Base-by-base conservation (phyloP, 1,140 invertebrate species). In the Tetragnatha versicolor region DNA sequence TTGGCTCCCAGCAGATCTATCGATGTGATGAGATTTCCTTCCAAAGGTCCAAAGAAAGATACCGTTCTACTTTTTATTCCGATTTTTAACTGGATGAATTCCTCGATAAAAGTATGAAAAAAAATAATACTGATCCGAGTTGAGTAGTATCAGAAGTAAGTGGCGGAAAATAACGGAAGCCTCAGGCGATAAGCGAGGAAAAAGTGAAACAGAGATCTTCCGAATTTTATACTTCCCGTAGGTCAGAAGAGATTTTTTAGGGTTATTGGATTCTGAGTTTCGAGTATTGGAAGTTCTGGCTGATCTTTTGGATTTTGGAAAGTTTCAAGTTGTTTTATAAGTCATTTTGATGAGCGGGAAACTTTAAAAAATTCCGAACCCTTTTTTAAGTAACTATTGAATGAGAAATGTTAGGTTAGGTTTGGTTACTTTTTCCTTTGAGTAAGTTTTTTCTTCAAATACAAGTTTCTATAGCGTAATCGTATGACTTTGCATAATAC, bases 11-110 rank as follows among this genome's bases (percentile, higher is more conserved):
- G 14, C 31, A 58, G 55, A 58, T 58, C 17, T n/a, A 31, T 6
- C 29, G n/a, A 58, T 35, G 17, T 35, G 55, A 58, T 58, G 55
- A 58, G 55, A 58, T 58, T 58, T 58, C 55, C 7, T 58, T 33
- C 55, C 35, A n/a, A 58, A 33, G 14, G 55, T 5, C 35, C 55
- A 31, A 35, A 58, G 35, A 58, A 33, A 31, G 55, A 58, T 58
- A 58, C 31, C 55, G 55, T 31, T 58, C 55, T 31, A 33, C 5
- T 14, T 7, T n/a, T 58, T 31, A 9, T 20, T n/a, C 29, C 20
- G 55, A 58, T 58, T 58, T 58, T 58, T 58, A 58, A 58, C 55
- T 35, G 55, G 29, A 58, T 58, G 29, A 58, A 58, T 58, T 14
- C 20, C 17, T 31, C n/a, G 49, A n/a, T n/a, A n/a, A n/a, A n/a